Conservation (phyloP, 2,797 vertebrate genomes). For the Coilia nasus region DNA sequence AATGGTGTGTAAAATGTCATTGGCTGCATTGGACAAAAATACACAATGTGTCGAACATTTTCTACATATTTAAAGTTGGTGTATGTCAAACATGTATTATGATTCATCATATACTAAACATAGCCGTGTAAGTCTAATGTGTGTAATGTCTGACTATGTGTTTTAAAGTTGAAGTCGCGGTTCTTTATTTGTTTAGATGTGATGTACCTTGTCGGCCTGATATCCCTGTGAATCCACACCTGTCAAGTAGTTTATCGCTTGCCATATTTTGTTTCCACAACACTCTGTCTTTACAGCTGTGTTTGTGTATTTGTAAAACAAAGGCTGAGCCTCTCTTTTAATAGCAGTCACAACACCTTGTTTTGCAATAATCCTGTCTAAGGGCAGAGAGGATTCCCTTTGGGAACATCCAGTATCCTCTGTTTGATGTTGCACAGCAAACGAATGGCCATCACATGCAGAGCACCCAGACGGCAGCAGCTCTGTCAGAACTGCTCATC, state of each 20-base stretch:
- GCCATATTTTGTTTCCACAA: not conserved
- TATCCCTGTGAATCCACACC: not conserved
- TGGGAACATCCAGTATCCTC: constrained; percentile 22
- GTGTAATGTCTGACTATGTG: not conserved
- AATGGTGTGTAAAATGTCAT: not conserved
- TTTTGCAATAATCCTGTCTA: not conserved
- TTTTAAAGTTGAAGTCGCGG: not conserved
- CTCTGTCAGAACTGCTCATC: not conserved
- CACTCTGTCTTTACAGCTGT: not conserved
- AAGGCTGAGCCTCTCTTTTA: not conserved
- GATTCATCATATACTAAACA: not conserved
- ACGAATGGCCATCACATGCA: not conserved
- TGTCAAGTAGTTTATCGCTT: not conserved
- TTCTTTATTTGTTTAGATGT: not conserved
- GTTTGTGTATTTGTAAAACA: constrained; percentile 4
- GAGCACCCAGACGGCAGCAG: not conserved
- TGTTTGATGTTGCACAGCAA: not conserved
- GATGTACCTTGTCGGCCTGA: not conserved
- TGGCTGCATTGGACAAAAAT: not conserved
- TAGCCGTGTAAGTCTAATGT: not conserved
- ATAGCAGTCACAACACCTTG: constrained; percentile 8
- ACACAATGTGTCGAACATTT: too few species aligned
- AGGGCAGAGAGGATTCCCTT: not conserved
- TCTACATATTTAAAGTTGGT: not conserved
- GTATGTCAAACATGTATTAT: not conserved